These are phyloP conservation scores for Vandiemenella viatica DNA, from an alignment of 2,888 invertebrate species.

Conservation along the genomic window DNA sequence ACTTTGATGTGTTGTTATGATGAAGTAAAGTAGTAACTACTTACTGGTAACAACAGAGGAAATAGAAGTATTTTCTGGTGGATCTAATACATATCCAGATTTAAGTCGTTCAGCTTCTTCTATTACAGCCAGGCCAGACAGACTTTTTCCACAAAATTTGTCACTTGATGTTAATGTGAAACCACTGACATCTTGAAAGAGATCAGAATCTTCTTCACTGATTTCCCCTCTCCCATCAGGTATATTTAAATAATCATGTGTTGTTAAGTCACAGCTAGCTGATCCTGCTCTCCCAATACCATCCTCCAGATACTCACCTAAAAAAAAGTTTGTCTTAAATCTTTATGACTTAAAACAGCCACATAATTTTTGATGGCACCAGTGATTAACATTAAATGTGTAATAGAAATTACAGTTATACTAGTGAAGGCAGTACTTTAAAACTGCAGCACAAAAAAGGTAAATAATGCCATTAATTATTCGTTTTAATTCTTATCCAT, in stretches of 20 bases:
- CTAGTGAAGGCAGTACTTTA: no score
- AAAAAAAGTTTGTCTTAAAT: not conserved
- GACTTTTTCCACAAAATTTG: conserved; percentile 9
- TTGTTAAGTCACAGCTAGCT: conserved; percentile 6
- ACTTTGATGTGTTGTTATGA: no score
- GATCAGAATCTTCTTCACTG: not conserved
- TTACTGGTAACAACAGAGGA: conserved; percentile 9
- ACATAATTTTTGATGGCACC: not conserved
- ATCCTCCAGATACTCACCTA: conserved; percentile 6
- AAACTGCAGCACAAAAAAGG: no score
- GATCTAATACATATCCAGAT: conserved; percentile 8
- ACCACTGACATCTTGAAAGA: not conserved
- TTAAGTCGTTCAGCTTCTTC: conserved; percentile 5
- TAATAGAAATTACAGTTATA: no score
- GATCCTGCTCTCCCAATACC: conserved; percentile 9
- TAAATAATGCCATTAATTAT: no score
- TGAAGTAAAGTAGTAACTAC: no score
- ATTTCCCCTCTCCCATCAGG: conserved; percentile 22
- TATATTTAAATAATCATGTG: conserved; percentile 30
- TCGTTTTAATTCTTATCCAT: no score
- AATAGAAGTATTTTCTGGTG: conserved; percentile 6
- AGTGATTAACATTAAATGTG: no score
- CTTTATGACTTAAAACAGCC: not conserved
- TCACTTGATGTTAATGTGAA: conserved; percentile 4
- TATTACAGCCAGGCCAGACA: conserved; percentile 9